Evolutionary conservation across 1,140 invertebrate genomes (phyloP).

Genomic region (Drosophila repleta): DNA sequence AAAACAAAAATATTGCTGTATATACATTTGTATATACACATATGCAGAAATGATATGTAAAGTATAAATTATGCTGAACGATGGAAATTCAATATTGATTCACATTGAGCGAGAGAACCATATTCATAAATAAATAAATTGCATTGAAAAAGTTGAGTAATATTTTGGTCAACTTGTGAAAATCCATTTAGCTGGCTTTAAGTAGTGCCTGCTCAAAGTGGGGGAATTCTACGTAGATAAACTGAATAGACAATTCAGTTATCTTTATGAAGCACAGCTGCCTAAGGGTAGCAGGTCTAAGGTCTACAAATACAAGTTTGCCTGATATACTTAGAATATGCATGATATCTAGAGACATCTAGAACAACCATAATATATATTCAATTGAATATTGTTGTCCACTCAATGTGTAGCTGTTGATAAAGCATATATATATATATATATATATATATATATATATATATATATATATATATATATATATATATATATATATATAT

Average conservation of each 20-base stretch:
- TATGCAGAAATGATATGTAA: neutral
- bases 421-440: too few species aligned
- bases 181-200: neutral
- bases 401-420: too few species aligned
- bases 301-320: neutral
- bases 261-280: neutral
- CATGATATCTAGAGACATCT: too few species aligned
- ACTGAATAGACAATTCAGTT: neutral
- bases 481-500: too few species aligned
- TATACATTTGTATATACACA: neutral
- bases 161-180: neutral
- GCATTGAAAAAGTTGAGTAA: neutral
- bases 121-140: neutral
- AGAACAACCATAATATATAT: neutral
- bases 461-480: too few species aligned
- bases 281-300: neutral
- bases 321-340: neutral
- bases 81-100: slow-evolving; percentile 12
- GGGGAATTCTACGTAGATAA: neutral
- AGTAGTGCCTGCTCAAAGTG: neutral
- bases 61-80: slow-evolving; percentile 5
- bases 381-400: too few species aligned
- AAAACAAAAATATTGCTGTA: too few species aligned
- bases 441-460: too few species aligned
- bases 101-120: neutral